phyloP scores from a whole-genome alignment of 2,797 vertebrate species.

The Tauraco hartlaubi region DNA sequence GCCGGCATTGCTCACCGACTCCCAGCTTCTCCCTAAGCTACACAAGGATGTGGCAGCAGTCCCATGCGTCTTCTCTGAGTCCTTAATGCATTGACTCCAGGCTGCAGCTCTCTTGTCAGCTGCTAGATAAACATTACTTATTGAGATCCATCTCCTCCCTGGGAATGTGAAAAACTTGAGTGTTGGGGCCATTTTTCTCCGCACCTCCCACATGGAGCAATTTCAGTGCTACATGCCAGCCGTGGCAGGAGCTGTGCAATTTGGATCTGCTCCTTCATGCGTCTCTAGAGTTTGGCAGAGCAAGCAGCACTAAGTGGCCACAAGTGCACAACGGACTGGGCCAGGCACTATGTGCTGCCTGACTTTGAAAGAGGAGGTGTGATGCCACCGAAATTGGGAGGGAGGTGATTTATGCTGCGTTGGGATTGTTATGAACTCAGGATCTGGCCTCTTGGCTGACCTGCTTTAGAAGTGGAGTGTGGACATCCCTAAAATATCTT shows the following conservation, averaged over 20 bases:
- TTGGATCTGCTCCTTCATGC: background rate
- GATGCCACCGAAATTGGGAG: background rate
- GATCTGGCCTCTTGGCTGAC: background rate
- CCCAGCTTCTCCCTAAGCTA: background rate
- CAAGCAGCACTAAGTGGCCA: background rate
- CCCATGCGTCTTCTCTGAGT: background rate
- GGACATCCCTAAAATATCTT: background rate
- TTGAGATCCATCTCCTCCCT: background rate
- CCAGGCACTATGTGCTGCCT: background rate
- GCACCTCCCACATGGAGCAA: background rate
- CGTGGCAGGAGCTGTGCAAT: background rate
- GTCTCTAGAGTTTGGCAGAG: constrained; percentile 19
- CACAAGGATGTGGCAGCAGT: background rate
- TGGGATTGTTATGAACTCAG: background rate
- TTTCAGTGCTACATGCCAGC: constrained; percentile 14
- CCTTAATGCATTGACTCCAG: background rate
- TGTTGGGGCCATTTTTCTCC: constrained; percentile 17
- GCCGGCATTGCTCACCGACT: background rate
- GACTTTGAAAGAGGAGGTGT: background rate
- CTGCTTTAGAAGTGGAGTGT: background rate
- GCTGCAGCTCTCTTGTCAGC: background rate
- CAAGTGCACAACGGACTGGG: background rate
- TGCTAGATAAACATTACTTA: background rate
- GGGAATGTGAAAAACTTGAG: constrained; percentile 5
- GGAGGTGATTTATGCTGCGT: background rate